Base-by-base conservation (phyloP, 2,888 invertebrate species). In the Hartigia nigra region DNA sequence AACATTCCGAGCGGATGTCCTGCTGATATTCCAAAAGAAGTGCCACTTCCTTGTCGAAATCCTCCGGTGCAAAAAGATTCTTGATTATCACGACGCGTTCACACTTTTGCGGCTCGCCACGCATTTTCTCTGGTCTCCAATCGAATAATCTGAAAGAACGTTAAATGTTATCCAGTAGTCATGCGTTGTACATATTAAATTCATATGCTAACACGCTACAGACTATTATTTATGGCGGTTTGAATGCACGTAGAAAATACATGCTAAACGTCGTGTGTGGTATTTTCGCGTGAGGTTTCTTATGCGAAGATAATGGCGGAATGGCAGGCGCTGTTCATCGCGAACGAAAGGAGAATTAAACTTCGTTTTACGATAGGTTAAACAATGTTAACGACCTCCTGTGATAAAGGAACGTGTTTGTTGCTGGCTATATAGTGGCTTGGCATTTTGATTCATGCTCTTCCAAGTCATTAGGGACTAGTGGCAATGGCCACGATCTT, bases 121-220 rank as follows among this genome's bases (percentile, higher is more conserved):
- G 93, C 90, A 97, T 94, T 90, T 97, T 97, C 86, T 99, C 99
- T 0, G 99, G 98, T 81, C 97, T 94, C 99, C 99, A 99, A 91
- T 98, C 98, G 91, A 99, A 97, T 76, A 99, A 92, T 89, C 96
- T 96, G 86, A 31, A 88, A 86, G 9, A 2, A 2, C 55, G 23
- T 55, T 9, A 23, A 55, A 55, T 23, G 23, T 55, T 55, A 55
- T 55, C 23, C 55, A 55, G 55, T 55, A 55, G 23, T 55, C 55
- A 55, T 23, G 55, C 23, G 23, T 23, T 23, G 23, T 55, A 55
- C 23, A 23, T 55, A 23, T 14, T 14, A 9, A 55, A 55, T 23
- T 55, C 55, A 23, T 23, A 55, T 55, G 55, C 5, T 9, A 23
- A 55, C 55, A 23, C 23, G 23, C 9, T 55, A 9, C 55, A 55